Percentiles rank a stretch among this genome's conserved stretches.
Evolutionary conservation across 2,797 vertebrate species (phyloP).

Genomic region (Tenualosa thibaudeaui): DNA sequence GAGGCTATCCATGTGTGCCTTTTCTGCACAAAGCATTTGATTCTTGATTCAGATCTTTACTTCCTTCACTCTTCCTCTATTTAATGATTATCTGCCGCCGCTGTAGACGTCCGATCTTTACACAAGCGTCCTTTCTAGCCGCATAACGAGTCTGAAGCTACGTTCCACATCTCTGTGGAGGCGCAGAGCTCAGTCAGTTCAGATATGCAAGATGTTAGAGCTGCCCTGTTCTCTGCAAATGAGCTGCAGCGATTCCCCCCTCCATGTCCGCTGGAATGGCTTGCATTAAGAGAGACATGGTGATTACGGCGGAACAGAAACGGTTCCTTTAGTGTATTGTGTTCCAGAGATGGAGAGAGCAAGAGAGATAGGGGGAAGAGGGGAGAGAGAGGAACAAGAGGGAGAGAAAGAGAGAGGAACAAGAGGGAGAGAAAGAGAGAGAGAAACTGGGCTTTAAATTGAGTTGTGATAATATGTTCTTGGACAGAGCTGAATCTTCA

Average conservation of each 20-base stretch:
- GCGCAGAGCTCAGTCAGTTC: background rate
- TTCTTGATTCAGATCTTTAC: no score
- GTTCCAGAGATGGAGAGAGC: background rate
- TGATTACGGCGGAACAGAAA: background rate
- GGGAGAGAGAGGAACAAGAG: background rate
- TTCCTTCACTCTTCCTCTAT: no score
- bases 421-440: background rate
- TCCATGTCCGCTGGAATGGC: background rate
- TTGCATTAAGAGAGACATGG: background rate
- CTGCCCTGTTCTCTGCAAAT: background rate
- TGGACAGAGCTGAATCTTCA: background rate
- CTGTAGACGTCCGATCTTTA: no score
- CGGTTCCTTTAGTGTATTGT: background rate
- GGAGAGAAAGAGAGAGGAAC: background rate
- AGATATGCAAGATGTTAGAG: background rate
- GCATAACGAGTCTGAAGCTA: background rate
- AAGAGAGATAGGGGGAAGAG: background rate
- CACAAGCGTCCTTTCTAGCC: background rate
- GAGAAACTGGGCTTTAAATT: constrained; percentile 16
- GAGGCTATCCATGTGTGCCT: no score
- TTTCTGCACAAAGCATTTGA: no score
- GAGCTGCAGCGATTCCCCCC: background rate
- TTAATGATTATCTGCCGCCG: no score
- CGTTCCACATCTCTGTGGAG: no score
- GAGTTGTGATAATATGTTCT: background rate